A percentile compares a stretch with the other conserved stretches of the same genome.
These are phyloP conservation scores for Mystacornis crossleyi DNA, from an alignment of 2,113 vertebrate species.

Conservation along the genomic window DNA sequence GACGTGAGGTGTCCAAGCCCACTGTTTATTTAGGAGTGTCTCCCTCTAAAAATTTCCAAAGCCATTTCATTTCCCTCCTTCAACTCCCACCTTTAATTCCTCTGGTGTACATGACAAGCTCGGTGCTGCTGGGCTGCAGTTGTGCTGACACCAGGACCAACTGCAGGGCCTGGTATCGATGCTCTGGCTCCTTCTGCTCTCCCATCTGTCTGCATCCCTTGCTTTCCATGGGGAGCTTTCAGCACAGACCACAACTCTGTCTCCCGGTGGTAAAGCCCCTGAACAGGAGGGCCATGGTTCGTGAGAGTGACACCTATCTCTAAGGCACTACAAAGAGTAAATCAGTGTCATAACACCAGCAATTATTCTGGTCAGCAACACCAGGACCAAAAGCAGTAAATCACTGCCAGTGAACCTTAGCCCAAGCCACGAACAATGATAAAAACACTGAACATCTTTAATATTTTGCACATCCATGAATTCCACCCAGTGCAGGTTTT, in stretches of 20 bases:
- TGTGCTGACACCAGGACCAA: neutral
- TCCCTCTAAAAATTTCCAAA: neutral
- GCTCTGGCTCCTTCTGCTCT: neutral
- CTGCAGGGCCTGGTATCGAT: fast-evolving
- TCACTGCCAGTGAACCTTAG: neutral
- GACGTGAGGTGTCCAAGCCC: fast-evolving
- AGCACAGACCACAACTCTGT: neutral
- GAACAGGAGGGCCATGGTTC: neutral
- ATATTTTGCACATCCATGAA: neutral
- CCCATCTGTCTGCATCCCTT: neutral
- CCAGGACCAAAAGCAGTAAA: neutral
- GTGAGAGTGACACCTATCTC: neutral
- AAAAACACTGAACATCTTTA: neutral
- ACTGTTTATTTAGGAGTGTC: neutral
- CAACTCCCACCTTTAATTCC: neutral
- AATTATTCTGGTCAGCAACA: neutral
- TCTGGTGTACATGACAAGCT: neutral
- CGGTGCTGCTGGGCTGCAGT: fast-evolving
- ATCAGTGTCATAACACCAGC: neutral
- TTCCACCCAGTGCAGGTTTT: neutral
- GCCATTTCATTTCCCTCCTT: neutral
- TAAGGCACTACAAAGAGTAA: neutral
- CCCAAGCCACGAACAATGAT: neutral
- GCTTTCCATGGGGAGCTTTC: neutral
- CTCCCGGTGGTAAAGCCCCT: neutral